Conservation (phyloP, 1,140 invertebrate genomes). For the Bradynema listronoti region DNA sequence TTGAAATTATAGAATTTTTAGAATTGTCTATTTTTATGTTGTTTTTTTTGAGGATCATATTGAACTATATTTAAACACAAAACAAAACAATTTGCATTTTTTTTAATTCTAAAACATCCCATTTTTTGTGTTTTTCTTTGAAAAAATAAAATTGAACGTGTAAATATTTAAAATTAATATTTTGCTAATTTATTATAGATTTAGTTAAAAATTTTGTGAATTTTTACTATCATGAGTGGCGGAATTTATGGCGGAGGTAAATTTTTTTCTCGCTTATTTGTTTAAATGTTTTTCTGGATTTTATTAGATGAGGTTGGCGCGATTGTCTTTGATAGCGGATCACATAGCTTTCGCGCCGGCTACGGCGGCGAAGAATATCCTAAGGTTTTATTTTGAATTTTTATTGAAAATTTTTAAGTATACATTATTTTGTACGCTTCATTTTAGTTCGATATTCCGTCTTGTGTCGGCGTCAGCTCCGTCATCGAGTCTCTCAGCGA, state of each 20-base stretch:
- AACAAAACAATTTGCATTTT: too few species aligned
- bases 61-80: too few species aligned
- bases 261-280: conserved; percentile 11
- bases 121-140: too few species aligned
- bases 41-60: too few species aligned
- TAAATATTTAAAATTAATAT: too few species aligned
- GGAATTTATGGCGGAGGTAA: conserved; percentile 40
- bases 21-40: too few species aligned
- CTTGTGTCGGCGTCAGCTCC: conserved; percentile 29
- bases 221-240: conserved; percentile 34
- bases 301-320: conserved; percentile 44
- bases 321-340: conserved; percentile 40
- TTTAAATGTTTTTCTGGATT: conserved; percentile 13
- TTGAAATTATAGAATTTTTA: too few species aligned
- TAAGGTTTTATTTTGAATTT: conserved; percentile 15
- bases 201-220: not conserved
- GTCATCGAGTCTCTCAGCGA: conserved; percentile 14
- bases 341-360: conserved; percentile 33
- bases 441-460: conserved; percentile 43
- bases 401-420: not conserved
- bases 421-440: not conserved
- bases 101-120: too few species aligned
- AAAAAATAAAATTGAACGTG: too few species aligned
- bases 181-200: not conserved
- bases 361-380: conserved; percentile 39